Conservation (phyloP, 2,113 vertebrate species). For the Rhinolophus sinicus region DNA sequence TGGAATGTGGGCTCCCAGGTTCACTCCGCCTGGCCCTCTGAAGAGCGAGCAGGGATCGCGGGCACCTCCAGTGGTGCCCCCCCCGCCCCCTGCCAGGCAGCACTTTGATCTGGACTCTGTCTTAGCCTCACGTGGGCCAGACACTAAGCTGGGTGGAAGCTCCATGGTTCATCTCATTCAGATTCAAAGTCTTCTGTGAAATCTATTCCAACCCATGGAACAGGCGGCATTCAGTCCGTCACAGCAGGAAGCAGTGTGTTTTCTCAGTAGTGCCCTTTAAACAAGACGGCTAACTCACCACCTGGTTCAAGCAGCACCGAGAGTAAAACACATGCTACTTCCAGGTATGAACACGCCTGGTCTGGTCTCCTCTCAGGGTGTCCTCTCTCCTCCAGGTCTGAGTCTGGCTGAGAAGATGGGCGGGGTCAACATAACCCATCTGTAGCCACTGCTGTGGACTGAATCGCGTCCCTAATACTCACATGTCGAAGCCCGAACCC, state of each 20-base stretch:
- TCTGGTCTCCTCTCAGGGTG: not conserved
- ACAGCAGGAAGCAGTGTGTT: not conserved
- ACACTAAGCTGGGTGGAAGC: not conserved
- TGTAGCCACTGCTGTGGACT: not conserved
- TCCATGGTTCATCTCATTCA: not conserved
- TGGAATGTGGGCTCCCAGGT: not conserved
- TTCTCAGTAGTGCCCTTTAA: not conserved
- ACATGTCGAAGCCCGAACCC: not conserved
- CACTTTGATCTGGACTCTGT: not conserved
- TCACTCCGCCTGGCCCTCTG: not conserved
- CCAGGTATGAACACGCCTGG: not conserved
- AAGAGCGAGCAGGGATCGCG: not conserved
- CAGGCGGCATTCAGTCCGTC: not conserved
- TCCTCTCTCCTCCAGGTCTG: not conserved
- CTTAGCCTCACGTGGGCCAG: not conserved
- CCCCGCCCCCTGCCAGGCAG: not conserved
- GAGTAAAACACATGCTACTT: too few species aligned
- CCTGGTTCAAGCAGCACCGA: too few species aligned
- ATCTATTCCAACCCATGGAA: not conserved
- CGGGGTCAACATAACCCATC: not conserved
- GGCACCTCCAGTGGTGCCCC: too few species aligned
- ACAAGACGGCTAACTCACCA: not conserved
- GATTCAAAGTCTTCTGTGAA: too few species aligned
- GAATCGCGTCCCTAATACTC: not conserved
- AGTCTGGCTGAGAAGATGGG: not conserved